phyloP scores from a whole-genome alignment of 2,888 invertebrate genomes.

The Phasia obesa region DNA sequence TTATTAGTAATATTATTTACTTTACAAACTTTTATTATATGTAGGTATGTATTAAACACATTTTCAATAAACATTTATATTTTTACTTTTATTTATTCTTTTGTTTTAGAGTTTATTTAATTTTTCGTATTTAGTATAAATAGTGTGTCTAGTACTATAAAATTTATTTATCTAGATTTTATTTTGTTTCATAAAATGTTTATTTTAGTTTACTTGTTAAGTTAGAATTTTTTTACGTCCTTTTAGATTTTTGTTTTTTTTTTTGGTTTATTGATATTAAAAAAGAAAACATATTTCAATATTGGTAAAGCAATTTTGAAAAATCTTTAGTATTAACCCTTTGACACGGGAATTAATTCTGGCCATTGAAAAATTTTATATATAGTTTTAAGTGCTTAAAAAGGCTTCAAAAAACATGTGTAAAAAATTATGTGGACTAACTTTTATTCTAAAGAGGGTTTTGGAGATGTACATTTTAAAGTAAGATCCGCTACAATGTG shows the following conservation, averaged over 20 bases:
- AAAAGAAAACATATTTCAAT: too few species aligned
- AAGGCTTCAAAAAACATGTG: too few species aligned
- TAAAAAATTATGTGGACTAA: too few species aligned
- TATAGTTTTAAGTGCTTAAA: too few species aligned
- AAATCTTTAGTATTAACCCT: too few species aligned
- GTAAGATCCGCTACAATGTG: too few species aligned
- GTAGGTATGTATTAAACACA: conserved; percentile 21
- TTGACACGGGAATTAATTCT: too few species aligned
- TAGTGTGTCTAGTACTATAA: conserved; percentile 32
- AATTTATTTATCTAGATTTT: conserved; percentile 30
- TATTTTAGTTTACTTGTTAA: not conserved
- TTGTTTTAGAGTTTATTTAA: conserved; percentile 1
- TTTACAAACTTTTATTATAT: conserved; percentile 8
- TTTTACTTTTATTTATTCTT: not conserved
- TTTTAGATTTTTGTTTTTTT: not conserved
- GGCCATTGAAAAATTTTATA: too few species aligned
- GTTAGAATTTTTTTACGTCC: not conserved
- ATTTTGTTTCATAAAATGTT: not conserved
- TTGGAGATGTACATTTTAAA: too few species aligned
- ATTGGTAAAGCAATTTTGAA: too few species aligned
- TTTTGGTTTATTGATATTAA: too few species aligned
- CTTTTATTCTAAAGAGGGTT: too few species aligned
- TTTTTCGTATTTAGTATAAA: conserved; percentile 27
- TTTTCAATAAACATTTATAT: not conserved
- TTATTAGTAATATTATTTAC: not conserved